Base-by-base conservation (phyloP, 2,888 invertebrate species). In the Chironomus tentans region DNA sequence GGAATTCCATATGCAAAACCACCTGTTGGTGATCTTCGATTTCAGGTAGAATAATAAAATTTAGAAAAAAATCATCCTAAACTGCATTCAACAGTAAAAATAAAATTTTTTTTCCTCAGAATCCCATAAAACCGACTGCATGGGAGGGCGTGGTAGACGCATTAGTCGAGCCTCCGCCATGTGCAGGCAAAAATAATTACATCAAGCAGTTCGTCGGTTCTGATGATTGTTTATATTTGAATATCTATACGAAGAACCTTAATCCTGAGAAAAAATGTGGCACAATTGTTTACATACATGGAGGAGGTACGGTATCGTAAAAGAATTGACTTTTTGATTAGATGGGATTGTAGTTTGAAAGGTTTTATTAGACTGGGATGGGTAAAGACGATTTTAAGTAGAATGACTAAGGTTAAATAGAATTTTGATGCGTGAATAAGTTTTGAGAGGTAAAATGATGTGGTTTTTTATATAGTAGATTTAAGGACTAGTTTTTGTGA, bases 271-370 rank as follows among this genome's bases (percentile, higher is more conserved):
- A 48, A 24, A 50, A 21, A 21, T 22, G 18, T 13, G 22, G 47
- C 12, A 71, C 77, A n/a, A 69, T 76, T 69, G 70, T 76, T 13
- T 76, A 70, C 48, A 76, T 76, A 24, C 48, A 76, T 70, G 76
- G 76, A 5, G 76, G 76, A 38, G 70, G 65, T 65, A 22, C 38
- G 38, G 38, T 10, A 38, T 38, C 38, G 38, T 38, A 38, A 38
- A 38, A 38, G 38, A 38, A 38, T 38, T 38, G 38, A 38, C 38
- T 38, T 38, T 38, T 38, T 38, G 38, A 38, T 38, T 38, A 38
- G 38, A 38, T 38, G 38, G 10, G 38, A 38, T 38, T 38, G 38
- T 10, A 10, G 2, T 10, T 38, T 38, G 38, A 38, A 38, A 28
- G 4, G n/a, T 4, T 56, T 15, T 56, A 15, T 5, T 50, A 13